Percentiles rank a stretch among this genome's conserved stretches.
Evolutionary conservation across 2,113 vertebrate genomes (phyloP).

Genomic region (Ptychochromis oligacanthus): DNA sequence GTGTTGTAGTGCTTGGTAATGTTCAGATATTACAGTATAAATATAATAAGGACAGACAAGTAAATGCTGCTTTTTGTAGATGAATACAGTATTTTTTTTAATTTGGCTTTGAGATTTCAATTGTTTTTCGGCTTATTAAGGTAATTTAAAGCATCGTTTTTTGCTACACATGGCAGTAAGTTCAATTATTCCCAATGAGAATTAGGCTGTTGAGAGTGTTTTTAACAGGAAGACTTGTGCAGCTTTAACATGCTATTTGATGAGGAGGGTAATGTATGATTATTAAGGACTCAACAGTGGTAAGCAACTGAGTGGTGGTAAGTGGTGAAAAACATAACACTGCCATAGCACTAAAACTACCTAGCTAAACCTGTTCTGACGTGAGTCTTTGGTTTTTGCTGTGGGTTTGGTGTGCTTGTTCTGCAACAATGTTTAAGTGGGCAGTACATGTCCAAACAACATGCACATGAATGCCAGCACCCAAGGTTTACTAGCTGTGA

Average conservation of each 20-base stretch:
- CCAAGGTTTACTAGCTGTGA: background rate
- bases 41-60: background rate
- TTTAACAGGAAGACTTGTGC: background rate
- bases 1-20: background rate
- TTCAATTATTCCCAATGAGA: background rate
- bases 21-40: background rate
- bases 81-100: background rate
- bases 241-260: background rate
- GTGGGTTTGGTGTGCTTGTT: background rate
- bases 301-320: background rate
- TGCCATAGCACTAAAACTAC: background rate
- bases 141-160: background rate
- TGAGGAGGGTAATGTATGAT: background rate
- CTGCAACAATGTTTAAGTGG: background rate
- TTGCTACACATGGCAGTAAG: background rate
- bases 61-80: background rate
- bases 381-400: background rate
- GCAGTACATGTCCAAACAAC: background rate
- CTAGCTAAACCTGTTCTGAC: background rate
- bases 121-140: conserved; percentile 3
- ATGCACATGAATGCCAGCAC: background rate
- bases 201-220: background rate
- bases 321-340: background rate
- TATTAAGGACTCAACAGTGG: background rate
- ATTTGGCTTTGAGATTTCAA: background rate